Evolutionary conservation across 2,888 invertebrate genomes (phyloP), one percentile per base, ranked within the genome.

Genomic region (Andrena haemorrhoa): DNA sequence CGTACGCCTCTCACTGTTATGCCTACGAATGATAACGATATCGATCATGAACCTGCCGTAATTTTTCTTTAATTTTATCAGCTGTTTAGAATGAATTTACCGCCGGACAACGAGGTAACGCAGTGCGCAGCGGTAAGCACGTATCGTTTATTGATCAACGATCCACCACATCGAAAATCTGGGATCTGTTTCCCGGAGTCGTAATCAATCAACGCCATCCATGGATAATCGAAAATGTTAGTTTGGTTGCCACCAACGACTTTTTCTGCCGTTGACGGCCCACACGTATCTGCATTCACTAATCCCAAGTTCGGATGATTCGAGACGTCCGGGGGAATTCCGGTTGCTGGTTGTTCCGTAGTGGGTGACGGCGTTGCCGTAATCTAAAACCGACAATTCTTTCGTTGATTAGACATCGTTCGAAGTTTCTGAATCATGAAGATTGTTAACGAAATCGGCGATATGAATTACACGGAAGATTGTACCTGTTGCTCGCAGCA

Each of bases 171-270:
- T 66, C 89, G 92, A 76, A 90, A 92, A 73, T 91, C 91, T 6
- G 80, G 79, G 8, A 35, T 84, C 6, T 74, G 49, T 10, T 23
- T 58, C 81, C 93, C 87, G 51, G 90, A 92, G 23, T 91, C 84
- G 83, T 97, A 97, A 1, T 95, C 95, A n/a, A 97, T 91, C 1
- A 97, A 94, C 0, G 96, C 96, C 96, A 97, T 96, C 97, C 97
- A 97, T 0, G 97, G 97, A 93, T 95, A 96, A 87, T 97, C 96
- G 56, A 95, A 95, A 4, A 97, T 91, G 0, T 92, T 92, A 0
- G 97, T 96, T 77, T 94, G 94, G 61, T 95, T 95, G 0, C 97
- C 97, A 2, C 95, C 95, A 31, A 95, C 94, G 64, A 97, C 95
- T 87, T 95, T 95, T 61, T 95, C 94, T 7, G 94, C 93, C 12